Conservation (phyloP, 1,140 invertebrate genomes). For the Drosophila kohkoa region DNA sequence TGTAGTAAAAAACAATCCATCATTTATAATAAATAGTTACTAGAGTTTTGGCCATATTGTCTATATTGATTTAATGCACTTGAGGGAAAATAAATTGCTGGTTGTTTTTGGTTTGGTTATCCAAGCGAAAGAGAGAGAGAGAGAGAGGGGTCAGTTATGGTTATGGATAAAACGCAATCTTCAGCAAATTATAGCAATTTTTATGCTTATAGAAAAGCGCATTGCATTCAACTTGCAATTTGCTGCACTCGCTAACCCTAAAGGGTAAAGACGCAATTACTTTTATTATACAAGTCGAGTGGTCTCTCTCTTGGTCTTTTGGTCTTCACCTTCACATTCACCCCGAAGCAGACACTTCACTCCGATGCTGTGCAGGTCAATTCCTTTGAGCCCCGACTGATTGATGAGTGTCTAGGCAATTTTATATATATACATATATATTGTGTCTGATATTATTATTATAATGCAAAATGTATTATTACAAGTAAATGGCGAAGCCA, state of each 20-base stretch:
- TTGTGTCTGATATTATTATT: constrained; percentile 67
- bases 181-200: constrained; percentile 84
- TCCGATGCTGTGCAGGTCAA: constrained; percentile 58
- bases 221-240: constrained; percentile 72
- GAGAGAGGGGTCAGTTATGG: constrained; percentile 50
- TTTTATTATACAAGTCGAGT: constrained; percentile 74
- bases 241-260: constrained; percentile 79
- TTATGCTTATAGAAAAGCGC: constrained; percentile 80
- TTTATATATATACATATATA: constrained; percentile 61
- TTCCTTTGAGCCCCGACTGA: constrained; percentile 70
- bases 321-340: constrained; percentile 44
- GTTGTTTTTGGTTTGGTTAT: not conserved
- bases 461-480: constrained; percentile 80
- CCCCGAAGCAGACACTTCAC: constrained; percentile 37
- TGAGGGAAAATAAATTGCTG: constrained; percentile 48
- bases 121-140: not conserved
- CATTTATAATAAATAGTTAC: constrained; percentile 70
- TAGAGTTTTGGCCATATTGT: constrained; percentile 30
- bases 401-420: constrained; percentile 79
- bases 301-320: constrained; percentile 10
- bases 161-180: constrained; percentile 81
- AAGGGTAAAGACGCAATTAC: constrained; percentile 84
- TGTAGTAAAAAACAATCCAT: constrained; percentile 61
- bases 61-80: constrained; percentile 75
- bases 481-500: constrained; percentile 48